Evolutionary conservation across 2,888 invertebrate species (phyloP), one percentile per base, ranked within the genome.

Genomic region (Athalia cordata): DNA sequence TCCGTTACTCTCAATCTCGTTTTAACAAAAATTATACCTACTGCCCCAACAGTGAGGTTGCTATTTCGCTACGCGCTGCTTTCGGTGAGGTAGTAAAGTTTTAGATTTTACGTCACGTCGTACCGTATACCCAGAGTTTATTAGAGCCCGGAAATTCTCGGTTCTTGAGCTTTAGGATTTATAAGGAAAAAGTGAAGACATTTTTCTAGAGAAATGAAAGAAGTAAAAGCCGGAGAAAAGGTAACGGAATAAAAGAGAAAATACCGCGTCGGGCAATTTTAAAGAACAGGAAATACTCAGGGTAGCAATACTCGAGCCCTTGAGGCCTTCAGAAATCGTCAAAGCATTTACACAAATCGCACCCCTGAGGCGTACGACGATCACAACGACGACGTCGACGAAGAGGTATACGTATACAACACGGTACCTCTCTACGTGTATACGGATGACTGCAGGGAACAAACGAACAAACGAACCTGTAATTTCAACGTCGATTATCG

Each of bases 391-490:
- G 67, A n/a, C n/a, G n/a, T n/a, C n/a, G n/a, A n/a, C 29, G 29
- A 29, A 29, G 29, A 29, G 29, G 29, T 29, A 29, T 29, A 29
- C 29, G n/a, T 2, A 2, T 61, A 4, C 50, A 68, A 55, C 43
- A 55, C 66, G 49, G 49, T 47, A 68, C 52, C 52, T 29, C 68
- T 68, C 47, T 15, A 68, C 15, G 68, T 6, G 52, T 68, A 13
- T 49, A 49, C 47, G 49, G 49, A 13, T 49, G 66, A 66, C 47
- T 66, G 13, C 65, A 9, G 65, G 72, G 72, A 72, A 72, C 72
- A 72, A 72, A 72, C 72, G 72, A 72, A 59, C 72, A 59, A 72
- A 72, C 59, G 59, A 72, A 57, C 59, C 72, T 50, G 72, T 72
- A 59, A 72, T 72, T 72, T 59, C 45, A 59, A 29, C 59, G 59